Percentiles rank a stretch among this genome's conserved stretches.
phyloP scores from a whole-genome alignment of 2,888 invertebrate genomes.

The Neria commutata region DNA sequence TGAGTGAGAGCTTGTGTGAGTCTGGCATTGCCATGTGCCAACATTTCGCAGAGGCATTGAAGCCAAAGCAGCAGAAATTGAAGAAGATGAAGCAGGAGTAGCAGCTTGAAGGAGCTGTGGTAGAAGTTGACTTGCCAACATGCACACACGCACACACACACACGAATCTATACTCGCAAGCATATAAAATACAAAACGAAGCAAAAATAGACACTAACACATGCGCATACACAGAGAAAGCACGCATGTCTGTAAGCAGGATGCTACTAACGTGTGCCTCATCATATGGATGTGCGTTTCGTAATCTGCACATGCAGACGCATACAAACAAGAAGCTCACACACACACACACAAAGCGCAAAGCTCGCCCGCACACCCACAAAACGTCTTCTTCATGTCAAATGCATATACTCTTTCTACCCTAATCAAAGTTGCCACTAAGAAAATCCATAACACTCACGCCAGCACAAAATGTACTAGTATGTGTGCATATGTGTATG shows the following conservation, averaged over 20 bases:
- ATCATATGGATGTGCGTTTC: not conserved
- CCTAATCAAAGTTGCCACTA: constrained; percentile 7
- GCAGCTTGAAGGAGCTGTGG: not conserved
- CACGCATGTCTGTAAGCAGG: constrained; percentile 11
- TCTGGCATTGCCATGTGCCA: not conserved
- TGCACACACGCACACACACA: constrained; percentile 28
- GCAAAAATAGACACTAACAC: constrained; percentile 10
- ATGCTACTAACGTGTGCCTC: not conserved
- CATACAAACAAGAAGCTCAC: not conserved
- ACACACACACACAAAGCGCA: not conserved
- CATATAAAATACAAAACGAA: not conserved
- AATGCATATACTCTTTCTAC: constrained; percentile 31
- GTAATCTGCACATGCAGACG: constrained; percentile 29
- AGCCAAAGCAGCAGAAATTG: not conserved
- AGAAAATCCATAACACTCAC: constrained; percentile 11
- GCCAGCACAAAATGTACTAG: not conserved
- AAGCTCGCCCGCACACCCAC: constrained; percentile 32
- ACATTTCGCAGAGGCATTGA: too few relatives aligned
- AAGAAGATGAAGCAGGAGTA: not conserved
- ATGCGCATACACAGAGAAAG: constrained; percentile 23
- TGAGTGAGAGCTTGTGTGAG: constrained; percentile 2
- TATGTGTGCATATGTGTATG: not conserved
- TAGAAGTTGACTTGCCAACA: not conserved
- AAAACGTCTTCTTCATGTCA: constrained; percentile 51
- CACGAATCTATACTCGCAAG: not conserved